These are phyloP conservation scores for Drosophila kanapiae DNA, from an alignment of 1,140 invertebrate genomes.

Conservation along the genomic window DNA sequence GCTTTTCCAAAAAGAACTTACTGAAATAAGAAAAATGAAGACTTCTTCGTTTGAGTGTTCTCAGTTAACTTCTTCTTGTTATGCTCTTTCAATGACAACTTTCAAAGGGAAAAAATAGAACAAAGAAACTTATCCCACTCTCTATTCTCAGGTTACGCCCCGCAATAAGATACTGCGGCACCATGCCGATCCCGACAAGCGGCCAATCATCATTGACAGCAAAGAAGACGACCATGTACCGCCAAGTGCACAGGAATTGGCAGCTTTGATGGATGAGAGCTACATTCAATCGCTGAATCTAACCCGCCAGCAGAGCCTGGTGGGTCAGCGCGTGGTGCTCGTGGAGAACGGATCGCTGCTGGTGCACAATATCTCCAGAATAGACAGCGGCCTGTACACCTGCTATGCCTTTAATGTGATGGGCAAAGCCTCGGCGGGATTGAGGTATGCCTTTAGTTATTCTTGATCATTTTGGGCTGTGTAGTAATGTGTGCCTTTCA, in stretches of 20 bases:
- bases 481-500: background rate
- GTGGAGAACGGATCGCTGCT: constrained; percentile 90
- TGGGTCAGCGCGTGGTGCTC: constrained; percentile 85
- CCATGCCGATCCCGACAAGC: constrained; percentile 88
- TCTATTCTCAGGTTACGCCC: constrained; percentile 87
- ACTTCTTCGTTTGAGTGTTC: too few relatives aligned
- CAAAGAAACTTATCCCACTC: too few relatives aligned
- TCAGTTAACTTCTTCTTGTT: background rate
- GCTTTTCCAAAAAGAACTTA: too few relatives aligned
- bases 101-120: background rate
- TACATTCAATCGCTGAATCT: constrained; percentile 54
- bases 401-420: constrained; percentile 94
- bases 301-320: constrained; percentile 63
- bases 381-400: constrained; percentile 94
- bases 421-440: constrained; percentile 90
- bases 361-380: constrained; percentile 88
- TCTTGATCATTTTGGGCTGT: background rate
- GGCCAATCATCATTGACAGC: constrained; percentile 76
- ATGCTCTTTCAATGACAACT: background rate
- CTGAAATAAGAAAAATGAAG: too few relatives aligned
- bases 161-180: constrained; percentile 87
- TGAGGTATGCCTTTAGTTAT: constrained; percentile 78
- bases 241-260: constrained; percentile 64
- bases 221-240: constrained; percentile 59
- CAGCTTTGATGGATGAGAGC: constrained; percentile 67